Evolutionary conservation across 2,113 vertebrate genomes (phyloP).

Genomic region (Elachura formosa): DNA sequence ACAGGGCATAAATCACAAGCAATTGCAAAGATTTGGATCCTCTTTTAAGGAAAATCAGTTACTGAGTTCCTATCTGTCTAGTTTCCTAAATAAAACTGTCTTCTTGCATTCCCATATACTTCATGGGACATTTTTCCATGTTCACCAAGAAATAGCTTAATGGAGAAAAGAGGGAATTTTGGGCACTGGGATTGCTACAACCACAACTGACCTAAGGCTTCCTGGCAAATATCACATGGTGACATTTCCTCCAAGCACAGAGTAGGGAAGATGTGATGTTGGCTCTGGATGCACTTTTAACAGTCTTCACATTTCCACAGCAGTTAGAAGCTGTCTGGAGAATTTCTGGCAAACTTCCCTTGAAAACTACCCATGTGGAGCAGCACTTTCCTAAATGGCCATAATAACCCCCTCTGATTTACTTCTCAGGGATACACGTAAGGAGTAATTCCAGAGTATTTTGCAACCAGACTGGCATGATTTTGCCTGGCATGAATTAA

Average conservation of each 20-base stretch:
- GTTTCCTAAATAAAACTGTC: background rate
- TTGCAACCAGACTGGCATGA: background rate
- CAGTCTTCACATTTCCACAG: constrained; percentile 42
- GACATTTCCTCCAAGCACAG: constrained; percentile 57
- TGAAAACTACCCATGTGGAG: constrained; percentile 45
- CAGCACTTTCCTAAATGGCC: constrained; percentile 28
- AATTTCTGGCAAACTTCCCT: constrained; percentile 46
- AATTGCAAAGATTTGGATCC: background rate
- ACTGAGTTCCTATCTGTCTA: background rate
- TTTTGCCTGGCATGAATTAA: background rate
- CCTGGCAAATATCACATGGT: constrained; percentile 33
- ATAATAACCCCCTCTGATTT: background rate
- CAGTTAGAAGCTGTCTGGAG: constrained; percentile 45
- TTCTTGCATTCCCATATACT: background rate
- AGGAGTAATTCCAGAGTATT: background rate
- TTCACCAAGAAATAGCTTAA: background rate
- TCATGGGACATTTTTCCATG: background rate
- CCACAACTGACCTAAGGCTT: constrained; percentile 9
- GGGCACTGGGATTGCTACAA: background rate
- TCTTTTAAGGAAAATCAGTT: background rate
- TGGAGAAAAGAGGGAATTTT: background rate
- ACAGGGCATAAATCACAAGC: background rate
- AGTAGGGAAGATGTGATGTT: constrained; percentile 22
- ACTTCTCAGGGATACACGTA: background rate
- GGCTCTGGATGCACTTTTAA: background rate